Percentiles rank a stretch among this genome's conserved stretches.
Evolutionary conservation across 2,797 vertebrate species (phyloP).

Genomic region (Apogon hyalosoma): DNA sequence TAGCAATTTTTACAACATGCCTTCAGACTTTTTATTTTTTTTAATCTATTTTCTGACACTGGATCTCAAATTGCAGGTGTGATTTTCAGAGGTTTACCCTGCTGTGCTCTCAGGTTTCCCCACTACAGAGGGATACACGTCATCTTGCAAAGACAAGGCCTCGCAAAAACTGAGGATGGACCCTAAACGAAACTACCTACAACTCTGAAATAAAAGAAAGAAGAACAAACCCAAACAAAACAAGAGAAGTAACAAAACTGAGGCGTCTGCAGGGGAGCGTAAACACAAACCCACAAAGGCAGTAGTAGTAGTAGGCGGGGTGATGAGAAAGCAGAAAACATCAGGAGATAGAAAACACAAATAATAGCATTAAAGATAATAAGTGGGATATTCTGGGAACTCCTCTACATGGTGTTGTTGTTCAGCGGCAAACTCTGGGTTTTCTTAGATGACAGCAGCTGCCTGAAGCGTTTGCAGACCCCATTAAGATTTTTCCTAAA

Average conservation of each 20-base stretch:
- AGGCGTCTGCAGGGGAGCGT: slow-evolving; percentile 32
- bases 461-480: slow-evolving; percentile 80
- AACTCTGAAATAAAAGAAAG: slow-evolving; percentile 63
- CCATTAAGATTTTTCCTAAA: slow-evolving; percentile 75
- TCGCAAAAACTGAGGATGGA: slow-evolving; percentile 92
- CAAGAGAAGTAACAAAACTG: slow-evolving; percentile 43
- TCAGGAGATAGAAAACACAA: slow-evolving; percentile 51
- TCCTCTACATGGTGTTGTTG: slow-evolving; percentile 77
- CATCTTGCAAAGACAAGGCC: slow-evolving; percentile 91
- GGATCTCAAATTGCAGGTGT: not conserved
- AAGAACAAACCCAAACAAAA: not conserved
- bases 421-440: slow-evolving; percentile 61
- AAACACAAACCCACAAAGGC: slow-evolving; percentile 59
- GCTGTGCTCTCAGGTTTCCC: slow-evolving; percentile 85
- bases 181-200: slow-evolving; percentile 85
- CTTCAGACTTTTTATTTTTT: not conserved
- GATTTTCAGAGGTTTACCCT: slow-evolving; percentile 38
- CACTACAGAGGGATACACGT: slow-evolving; percentile 86
- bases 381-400: slow-evolving; percentile 82
- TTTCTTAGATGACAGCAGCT: slow-evolving; percentile 74
- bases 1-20: not conserved
- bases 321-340: slow-evolving; percentile 39
- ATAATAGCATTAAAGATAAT: slow-evolving; percentile 46
- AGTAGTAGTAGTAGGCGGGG: slow-evolving; percentile 44
- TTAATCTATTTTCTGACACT: not conserved